phyloP scores from a whole-genome alignment of 2,797 vertebrate species.

The Paedocypris micromegethes region DNA sequence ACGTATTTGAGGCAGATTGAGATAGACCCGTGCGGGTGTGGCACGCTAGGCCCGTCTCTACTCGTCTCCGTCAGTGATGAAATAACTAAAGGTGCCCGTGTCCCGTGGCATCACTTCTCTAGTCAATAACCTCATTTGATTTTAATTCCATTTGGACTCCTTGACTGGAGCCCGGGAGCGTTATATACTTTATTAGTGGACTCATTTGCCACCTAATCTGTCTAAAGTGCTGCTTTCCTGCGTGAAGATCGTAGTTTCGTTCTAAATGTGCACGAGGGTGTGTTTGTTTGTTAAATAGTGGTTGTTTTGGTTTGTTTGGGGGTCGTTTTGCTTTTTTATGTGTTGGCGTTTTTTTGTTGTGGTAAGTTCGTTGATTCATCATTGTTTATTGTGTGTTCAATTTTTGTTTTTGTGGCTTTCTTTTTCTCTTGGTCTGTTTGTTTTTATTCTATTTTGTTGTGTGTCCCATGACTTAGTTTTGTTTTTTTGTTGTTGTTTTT shows the following conservation, averaged over 20 bases:
- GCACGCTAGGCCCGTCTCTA: constrained; percentile 26
- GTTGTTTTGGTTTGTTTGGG: too few relatives aligned
- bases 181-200: constrained; percentile 71
- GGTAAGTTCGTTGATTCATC: too few relatives aligned
- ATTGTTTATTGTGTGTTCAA: too few relatives aligned
- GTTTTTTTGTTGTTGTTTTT: too few relatives aligned
- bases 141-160: constrained; percentile 65
- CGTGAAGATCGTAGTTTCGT: constrained; percentile 43
- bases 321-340: too few relatives aligned
- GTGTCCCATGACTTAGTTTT: too few relatives aligned
- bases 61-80: constrained; percentile 34
- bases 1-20: constrained; percentile 24
- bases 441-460: too few relatives aligned
- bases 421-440: too few relatives aligned
- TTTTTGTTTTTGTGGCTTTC: too few relatives aligned
- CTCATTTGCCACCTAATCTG: constrained; percentile 76
- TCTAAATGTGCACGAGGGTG: too few relatives aligned
- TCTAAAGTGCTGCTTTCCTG: constrained; percentile 66
- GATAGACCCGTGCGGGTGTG: constrained; percentile 30
- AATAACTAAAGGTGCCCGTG: constrained; percentile 50
- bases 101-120: constrained; percentile 58
- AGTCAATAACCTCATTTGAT: constrained; percentile 68
- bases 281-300: constrained; percentile 29
- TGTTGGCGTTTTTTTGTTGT: too few relatives aligned
- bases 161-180: constrained; percentile 61